Evolutionary conservation across 2,113 vertebrate genomes (phyloP), one percentile per base, ranked within the genome.

Genomic region (Salvelinus fontinalis): DNA sequence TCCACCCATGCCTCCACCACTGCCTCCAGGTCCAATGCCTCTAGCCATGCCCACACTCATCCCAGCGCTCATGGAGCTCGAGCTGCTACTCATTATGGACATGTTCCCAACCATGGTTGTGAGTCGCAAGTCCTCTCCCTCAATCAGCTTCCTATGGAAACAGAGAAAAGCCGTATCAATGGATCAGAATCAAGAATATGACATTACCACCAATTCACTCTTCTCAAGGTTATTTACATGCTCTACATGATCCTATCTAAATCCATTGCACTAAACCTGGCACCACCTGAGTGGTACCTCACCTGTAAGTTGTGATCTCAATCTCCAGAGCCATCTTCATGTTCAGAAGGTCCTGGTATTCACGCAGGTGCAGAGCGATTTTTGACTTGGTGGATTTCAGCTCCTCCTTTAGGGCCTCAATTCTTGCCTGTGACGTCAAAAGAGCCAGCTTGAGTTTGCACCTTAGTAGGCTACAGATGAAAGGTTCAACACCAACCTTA

Each of bases 301-400:
- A 93, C 92, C 92, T 93, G 89, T 94, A 93, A 66, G 94, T 94
- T 60, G 92, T 92, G 29, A 94, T 93, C 84, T 94, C 93, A 79
- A 94, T 92, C 76, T 95, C 93, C 31, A 95, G 84, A 74, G 91
- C 80, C 94, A 94, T 94, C 83, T 95, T 94, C 60, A 94, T 66
- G 83, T 94, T 93, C 77, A 94, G 84, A 44, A 92, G 90, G 4
- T 94, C 92, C 86, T 94, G 93, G 86, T 95, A 93, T 74, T 94
- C 89, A 1, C 92, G 83, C 79, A 94, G 90, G 76, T 93, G 93
- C 31, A 93, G 74, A 0, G 92, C 92, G 75, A 91, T 93, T 81
- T 90, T 94, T 76, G 89, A 89, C 81, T 92, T 92, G 18, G 86
- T 89, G 67, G 86, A 81, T 86, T 92, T 93, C 70, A 94, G 80